Base-by-base conservation (phyloP, 2,797 vertebrate genomes). In the Myotis planiceps region DNA sequence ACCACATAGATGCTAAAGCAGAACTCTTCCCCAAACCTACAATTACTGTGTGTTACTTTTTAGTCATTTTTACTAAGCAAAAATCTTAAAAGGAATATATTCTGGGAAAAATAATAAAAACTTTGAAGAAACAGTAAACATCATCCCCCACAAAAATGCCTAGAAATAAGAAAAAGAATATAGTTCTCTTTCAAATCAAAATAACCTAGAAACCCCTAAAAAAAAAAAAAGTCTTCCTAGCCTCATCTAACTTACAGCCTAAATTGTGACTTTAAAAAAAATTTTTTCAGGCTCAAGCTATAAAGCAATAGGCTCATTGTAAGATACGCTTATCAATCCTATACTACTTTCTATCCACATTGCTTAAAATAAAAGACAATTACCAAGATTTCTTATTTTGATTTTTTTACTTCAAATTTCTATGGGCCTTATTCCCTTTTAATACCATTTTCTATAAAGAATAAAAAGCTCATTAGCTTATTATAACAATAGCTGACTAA, bases 401-500 rank as follows among this genome's bases (percentile, higher is more conserved):
- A 79, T 66, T 21, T 65, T 55, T 32, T 65, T 32, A 32, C 47
- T 72, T 94, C 75, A 79, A 39, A 82, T 88, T 84, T 90, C 39
- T 49, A 27, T 91, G 29, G 29, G 15, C 16, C 39, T 83, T 71
- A 37, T 34, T 91, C 37, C 66, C 34, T 88, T 66, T 82, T 10
- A 12, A 79, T 55, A 66, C 14, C 69, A 89, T 80, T 81, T 68
- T 2, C 12, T 16, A 27, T 78, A 60, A 90, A 92, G 29, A 80
- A 92, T 95, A 72, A 96, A 96, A 42, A 3, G 42, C 7, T 92
- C 80, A 92, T 84, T 90, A 85, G 21, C 47, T 85, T 94, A 76
- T 60, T 87, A 92, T 79, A 91, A 81, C 96, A 88, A 80, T 83
- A 97, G 76, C 92, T 94, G 88, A 95, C 51, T 95, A 97, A 95